These are phyloP conservation scores for Meteorus cinctellus DNA, from an alignment of 2,888 invertebrate species.

Conservation along the genomic window DNA sequence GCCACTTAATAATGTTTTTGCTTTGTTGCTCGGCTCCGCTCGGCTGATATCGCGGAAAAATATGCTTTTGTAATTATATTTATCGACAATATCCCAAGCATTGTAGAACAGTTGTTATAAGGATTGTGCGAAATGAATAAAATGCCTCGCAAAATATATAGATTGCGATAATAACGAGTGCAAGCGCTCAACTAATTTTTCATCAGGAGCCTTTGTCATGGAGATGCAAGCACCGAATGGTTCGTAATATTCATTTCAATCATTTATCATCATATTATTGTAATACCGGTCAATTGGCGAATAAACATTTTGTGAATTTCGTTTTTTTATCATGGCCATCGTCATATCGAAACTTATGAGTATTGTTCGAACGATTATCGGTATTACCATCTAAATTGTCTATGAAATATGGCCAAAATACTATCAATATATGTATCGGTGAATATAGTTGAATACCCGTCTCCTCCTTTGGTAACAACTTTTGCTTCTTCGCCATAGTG, in stretches of 20 bases:
- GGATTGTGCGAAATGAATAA: slow-evolving; percentile 56
- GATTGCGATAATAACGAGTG: slow-evolving; percentile 64
- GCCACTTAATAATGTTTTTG: slow-evolving; percentile 65
- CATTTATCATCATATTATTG: slow-evolving; percentile 38
- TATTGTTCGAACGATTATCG: neutral
- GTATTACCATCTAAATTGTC: neutral
- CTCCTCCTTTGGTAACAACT: neutral
- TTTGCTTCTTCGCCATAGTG: neutral
- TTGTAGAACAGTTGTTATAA: slow-evolving; percentile 49
- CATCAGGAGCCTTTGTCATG: slow-evolving; percentile 69
- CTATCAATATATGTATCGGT: neutral
- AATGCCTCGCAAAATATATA: slow-evolving; percentile 55
- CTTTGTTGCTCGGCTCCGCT: slow-evolving; percentile 59
- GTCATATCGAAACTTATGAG: neutral
- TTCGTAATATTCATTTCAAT: slow-evolving; percentile 57
- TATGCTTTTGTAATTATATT: slow-evolving; percentile 11
- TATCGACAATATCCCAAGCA: neutral
- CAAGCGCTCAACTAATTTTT: slow-evolving; percentile 44
- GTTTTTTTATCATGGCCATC: neutral
- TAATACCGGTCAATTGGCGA: neutral
- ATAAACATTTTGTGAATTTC: neutral
- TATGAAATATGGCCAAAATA: neutral
- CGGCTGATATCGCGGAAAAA: neutral
- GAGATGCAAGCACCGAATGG: slow-evolving; percentile 74
- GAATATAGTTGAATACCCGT: neutral